These are phyloP conservation scores for Anser brachyrhynchus DNA, from an alignment of 2,113 vertebrate genomes.

Conservation along the genomic window DNA sequence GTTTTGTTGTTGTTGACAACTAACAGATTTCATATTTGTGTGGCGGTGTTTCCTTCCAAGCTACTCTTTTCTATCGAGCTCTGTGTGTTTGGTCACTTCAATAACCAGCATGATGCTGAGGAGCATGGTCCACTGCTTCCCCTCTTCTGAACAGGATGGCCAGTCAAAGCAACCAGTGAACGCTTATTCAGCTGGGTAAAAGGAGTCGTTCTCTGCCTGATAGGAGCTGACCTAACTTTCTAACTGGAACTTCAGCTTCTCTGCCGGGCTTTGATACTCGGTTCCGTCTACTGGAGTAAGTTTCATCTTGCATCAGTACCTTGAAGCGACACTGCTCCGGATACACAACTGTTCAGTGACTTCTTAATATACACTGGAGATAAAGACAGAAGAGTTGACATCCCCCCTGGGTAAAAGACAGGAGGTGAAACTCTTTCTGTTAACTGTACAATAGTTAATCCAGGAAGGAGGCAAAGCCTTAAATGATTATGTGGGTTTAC, in stretches of 20 bases:
- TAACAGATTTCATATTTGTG: slow-evolving; percentile 36
- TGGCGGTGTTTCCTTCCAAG: slow-evolving; percentile 28
- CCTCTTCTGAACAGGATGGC: slow-evolving; percentile 12
- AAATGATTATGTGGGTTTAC: slow-evolving; percentile 60
- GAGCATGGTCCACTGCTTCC: slow-evolving; percentile 27
- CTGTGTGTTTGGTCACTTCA: slow-evolving; percentile 34
- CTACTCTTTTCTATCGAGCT: slow-evolving; percentile 34
- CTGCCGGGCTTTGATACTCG: not conserved
- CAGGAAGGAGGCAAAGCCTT: slow-evolving; percentile 71
- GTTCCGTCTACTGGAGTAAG: not conserved
- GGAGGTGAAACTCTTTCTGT: slow-evolving; percentile 32
- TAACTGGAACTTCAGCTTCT: slow-evolving; percentile 25
- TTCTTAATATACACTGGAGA: slow-evolving; percentile 47
- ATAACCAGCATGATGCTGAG: slow-evolving; percentile 45
- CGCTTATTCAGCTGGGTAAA: not conserved
- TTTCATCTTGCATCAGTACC: not conserved
- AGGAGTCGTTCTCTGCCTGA: not conserved
- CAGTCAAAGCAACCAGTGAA: not conserved
- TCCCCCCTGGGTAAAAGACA: not conserved
- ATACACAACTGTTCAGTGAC: slow-evolving; percentile 18
- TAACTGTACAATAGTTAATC: slow-evolving; percentile 44
- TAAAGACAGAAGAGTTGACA: slow-evolving; percentile 1
- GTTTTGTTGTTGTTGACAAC: slow-evolving; percentile 45
- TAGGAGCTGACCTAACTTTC: slow-evolving; percentile 2
- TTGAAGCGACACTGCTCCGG: slow-evolving; percentile 12